Conservation (phyloP, 2,797 vertebrate genomes). For the Pangasius krempfi region DNA sequence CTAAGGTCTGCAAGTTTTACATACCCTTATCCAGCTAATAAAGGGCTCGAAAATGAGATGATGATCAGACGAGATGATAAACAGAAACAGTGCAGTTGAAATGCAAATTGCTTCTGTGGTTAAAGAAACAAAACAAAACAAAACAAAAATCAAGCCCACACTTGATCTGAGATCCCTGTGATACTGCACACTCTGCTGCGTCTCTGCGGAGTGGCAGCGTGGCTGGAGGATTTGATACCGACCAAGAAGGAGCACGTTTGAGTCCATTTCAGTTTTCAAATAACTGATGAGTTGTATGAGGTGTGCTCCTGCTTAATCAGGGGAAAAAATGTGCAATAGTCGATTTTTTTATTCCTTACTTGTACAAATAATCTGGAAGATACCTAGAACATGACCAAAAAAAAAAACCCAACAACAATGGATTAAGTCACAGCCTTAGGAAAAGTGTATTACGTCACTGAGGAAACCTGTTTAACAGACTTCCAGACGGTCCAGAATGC, state of each 20-base stretch:
- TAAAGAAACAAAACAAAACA: neutral
- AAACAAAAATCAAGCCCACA: neutral
- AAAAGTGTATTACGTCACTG: neutral
- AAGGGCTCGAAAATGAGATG: neutral
- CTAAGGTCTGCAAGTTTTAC: no score
- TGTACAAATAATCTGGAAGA: no score
- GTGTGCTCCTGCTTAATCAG: no score
- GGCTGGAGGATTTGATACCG: neutral
- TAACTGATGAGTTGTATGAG: neutral
- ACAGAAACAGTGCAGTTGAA: neutral
- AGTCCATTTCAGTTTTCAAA: neutral
- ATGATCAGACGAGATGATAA: neutral
- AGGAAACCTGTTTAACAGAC: neutral
- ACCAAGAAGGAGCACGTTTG: neutral
- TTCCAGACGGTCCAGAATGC: no score
- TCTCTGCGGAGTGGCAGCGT: neutral
- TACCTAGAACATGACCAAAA: no score
- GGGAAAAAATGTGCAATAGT: no score
- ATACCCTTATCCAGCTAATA: neutral
- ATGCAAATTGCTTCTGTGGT: neutral
- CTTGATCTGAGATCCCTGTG: neutral
- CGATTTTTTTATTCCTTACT: no score
- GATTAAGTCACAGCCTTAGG: no score
- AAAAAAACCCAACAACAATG: no score
- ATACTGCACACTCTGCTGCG: neutral